These are phyloP conservation scores for Caiman crocodilus DNA, from an alignment of 2,797 vertebrate species.

Conservation along the genomic window DNA sequence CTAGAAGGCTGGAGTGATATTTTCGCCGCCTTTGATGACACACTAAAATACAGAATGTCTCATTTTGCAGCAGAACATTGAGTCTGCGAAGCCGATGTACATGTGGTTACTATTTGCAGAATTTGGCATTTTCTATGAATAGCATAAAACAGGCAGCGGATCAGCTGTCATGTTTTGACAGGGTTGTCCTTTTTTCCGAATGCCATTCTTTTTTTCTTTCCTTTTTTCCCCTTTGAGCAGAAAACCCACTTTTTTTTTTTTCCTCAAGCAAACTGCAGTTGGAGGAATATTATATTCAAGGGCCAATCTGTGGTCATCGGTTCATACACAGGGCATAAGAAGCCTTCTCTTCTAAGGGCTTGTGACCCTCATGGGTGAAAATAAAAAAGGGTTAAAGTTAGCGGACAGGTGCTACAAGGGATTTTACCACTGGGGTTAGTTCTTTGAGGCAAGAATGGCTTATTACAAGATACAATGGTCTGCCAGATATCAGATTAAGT, in stretches of 20 bases:
- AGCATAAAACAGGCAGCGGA: constrained; percentile 81
- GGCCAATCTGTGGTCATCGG: neutral
- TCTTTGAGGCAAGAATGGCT: neutral
- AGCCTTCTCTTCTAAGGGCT: constrained; percentile 46
- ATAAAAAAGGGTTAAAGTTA: constrained; percentile 21
- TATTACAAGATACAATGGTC: constrained; percentile 6
- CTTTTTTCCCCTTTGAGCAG: constrained; percentile 34
- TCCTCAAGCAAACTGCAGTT: constrained; percentile 31
- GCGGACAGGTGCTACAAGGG: constrained; percentile 11
- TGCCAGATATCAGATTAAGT: neutral
- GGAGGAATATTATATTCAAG: constrained; percentile 64
- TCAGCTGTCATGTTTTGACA: constrained; percentile 84
- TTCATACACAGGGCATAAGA: constrained; percentile 33
- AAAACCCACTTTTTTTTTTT: constrained; percentile 15
- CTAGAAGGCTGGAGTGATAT: constrained; percentile 78
- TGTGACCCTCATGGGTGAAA: constrained; percentile 2
- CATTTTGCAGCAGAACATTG: constrained; percentile 78
- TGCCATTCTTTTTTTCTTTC: constrained; percentile 65
- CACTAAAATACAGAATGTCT: constrained; percentile 80
- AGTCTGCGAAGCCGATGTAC: constrained; percentile 75
- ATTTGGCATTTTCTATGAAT: constrained; percentile 85
- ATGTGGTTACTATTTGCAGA: constrained; percentile 85
- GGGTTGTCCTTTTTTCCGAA: constrained; percentile 82
- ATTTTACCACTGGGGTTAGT: constrained; percentile 20
- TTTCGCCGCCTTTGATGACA: constrained; percentile 80